Conservation (phyloP, 2,797 vertebrate species). For the Huso huso region DNA sequence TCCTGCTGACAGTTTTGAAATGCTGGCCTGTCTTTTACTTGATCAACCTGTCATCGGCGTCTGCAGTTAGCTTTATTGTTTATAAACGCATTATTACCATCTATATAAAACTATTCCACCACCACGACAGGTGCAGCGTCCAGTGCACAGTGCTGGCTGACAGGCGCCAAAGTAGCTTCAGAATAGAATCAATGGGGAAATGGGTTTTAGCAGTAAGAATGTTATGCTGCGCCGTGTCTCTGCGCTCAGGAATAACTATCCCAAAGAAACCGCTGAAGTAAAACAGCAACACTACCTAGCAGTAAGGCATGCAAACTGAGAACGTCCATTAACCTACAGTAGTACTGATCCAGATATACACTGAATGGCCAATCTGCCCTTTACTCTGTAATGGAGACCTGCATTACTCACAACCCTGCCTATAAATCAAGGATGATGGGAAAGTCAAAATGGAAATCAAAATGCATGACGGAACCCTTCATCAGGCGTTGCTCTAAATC, state of each 20-base stretch:
- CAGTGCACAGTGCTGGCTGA: conserved; percentile 10
- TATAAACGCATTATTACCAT: conserved; percentile 16
- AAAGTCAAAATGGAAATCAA: neutral
- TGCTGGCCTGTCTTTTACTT: conserved; percentile 24
- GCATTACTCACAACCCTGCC: neutral
- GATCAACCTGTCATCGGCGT: conserved; percentile 43
- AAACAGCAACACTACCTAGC: no score
- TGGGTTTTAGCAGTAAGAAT: neutral
- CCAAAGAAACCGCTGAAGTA: no score
- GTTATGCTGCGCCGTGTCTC: neutral
- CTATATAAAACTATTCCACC: conserved; percentile 30
- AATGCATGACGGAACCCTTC: neutral
- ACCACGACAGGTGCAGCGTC: conserved; percentile 35
- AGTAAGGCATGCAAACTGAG: no score
- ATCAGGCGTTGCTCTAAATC: neutral
- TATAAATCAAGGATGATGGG: neutral
- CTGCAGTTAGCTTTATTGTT: conserved; percentile 28
- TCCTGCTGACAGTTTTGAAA: conserved; percentile 41
- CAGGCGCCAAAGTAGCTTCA: conserved; percentile 16
- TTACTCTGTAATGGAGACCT: neutral
- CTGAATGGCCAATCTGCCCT: no score
- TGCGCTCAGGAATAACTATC: no score
- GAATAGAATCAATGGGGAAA: neutral
- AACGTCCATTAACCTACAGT: no score
- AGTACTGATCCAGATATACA: no score